Conservation (phyloP, 2,113 vertebrate genomes). For the Noturus placidus region DNA sequence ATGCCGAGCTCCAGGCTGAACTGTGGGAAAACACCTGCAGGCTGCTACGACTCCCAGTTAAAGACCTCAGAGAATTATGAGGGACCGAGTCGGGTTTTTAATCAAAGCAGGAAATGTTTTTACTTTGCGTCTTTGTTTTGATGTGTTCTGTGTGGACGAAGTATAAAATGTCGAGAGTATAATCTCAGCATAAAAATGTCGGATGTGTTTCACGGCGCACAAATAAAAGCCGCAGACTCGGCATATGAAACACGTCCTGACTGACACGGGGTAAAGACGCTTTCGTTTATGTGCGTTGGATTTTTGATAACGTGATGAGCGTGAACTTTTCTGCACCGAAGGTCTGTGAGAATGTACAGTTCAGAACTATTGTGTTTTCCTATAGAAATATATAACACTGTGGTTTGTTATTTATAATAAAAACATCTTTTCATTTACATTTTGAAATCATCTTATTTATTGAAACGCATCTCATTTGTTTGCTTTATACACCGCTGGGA, state of each 20-base stretch:
- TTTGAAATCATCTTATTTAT: not conserved
- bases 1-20: constrained; percentile 59
- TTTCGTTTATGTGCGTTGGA: not conserved
- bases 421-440: not conserved
- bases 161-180: not conserved
- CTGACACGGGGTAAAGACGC: not conserved
- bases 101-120: not conserved
- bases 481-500: not conserved
- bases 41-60: constrained; percentile 52
- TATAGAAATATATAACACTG: not conserved
- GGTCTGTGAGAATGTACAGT: not conserved
- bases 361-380: not conserved
- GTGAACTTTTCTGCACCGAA: not conserved
- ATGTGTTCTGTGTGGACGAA: not conserved
- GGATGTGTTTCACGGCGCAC: too few relatives aligned
- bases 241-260: not conserved
- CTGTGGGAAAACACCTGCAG: constrained; percentile 65
- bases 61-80: not conserved
- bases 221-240: too few relatives aligned
- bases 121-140: not conserved
- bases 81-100: not conserved
- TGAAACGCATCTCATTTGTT: not conserved
- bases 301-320: not conserved
- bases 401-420: not conserved
- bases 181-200: too few relatives aligned